Percentiles rank a stretch among this genome's conserved stretches.
Evolutionary conservation across 2,113 vertebrate species (phyloP).

Genomic region (Xyliphius kryptos): DNA sequence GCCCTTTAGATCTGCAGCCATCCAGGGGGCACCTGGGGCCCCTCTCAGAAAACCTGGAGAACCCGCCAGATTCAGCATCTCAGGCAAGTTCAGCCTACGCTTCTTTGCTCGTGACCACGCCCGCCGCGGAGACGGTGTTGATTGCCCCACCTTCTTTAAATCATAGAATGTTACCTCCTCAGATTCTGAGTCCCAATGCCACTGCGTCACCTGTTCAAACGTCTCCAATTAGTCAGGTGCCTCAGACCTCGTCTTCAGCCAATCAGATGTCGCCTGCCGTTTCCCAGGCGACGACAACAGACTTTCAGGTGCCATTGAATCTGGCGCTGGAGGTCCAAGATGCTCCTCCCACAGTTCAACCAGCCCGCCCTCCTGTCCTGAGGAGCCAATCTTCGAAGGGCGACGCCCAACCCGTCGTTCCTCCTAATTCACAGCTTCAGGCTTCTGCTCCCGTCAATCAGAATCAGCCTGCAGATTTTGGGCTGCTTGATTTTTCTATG

Average conservation of each 20-base stretch:
- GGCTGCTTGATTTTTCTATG: conserved; percentile 76
- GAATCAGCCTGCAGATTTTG: conserved; percentile 62
- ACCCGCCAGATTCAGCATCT: conserved; percentile 77
- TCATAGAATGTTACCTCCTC: conserved; percentile 70
- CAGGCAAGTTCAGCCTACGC: conserved; percentile 84
- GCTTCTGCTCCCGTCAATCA: conserved; percentile 50
- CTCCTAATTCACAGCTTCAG: conserved; percentile 53
- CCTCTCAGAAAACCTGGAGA: conserved; percentile 87
- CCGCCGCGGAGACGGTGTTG: conserved; percentile 72
- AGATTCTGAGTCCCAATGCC: conserved; percentile 61
- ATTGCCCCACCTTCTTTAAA: conserved; percentile 83
- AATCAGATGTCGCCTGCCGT: conserved; percentile 56
- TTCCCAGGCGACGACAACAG: conserved; percentile 50
- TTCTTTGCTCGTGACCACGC: conserved; percentile 76
- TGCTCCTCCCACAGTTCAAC: conserved; percentile 49
- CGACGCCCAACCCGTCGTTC: conserved; percentile 41
- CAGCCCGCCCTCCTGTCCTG: conserved; percentile 32
- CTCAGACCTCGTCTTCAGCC: conserved; percentile 45
- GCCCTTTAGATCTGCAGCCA: conserved; percentile 54
- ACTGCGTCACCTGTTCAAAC: conserved; percentile 43
- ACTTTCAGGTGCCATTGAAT: conserved; percentile 59
- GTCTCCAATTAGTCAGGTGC: conserved; percentile 48
- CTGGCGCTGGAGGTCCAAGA: conserved; percentile 63
- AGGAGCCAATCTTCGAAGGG: too few species aligned
- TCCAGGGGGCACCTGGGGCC: conserved; percentile 49